Evolutionary conservation across 1,140 invertebrate species (phyloP).

Genomic region (Camponotus floridanus): DNA sequence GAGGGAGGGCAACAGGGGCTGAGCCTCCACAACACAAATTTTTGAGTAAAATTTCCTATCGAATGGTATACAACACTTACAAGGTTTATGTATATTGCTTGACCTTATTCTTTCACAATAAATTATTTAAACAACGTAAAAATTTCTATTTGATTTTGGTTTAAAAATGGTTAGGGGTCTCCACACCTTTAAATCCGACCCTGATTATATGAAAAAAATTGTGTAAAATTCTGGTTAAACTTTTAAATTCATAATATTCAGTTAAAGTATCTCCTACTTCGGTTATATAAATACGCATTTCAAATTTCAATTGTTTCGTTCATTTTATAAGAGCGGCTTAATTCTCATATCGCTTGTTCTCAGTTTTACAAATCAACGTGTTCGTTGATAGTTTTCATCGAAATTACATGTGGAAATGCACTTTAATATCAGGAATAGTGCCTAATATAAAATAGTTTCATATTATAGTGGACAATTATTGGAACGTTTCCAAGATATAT

Average conservation of each 20-base stretch:
- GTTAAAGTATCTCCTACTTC: constrained; percentile 40
- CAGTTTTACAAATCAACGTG: neutral
- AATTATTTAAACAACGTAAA: too few species aligned
- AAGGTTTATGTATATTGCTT: too few species aligned
- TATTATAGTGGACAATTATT: neutral
- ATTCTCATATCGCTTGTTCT: neutral
- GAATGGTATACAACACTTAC: too few species aligned
- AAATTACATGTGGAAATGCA: constrained; percentile 1
- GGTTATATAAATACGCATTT: constrained; percentile 40
- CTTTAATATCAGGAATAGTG: constrained; percentile 15
- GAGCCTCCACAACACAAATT: too few species aligned
- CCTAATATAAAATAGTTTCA: constrained; percentile 1
- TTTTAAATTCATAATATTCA: constrained; percentile 41
- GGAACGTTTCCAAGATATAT: neutral
- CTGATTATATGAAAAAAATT: constrained; percentile 30
- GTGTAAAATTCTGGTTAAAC: neutral
- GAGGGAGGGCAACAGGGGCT: too few species aligned
- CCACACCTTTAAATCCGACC: too few species aligned
- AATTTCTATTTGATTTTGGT: too few species aligned
- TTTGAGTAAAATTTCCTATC: too few species aligned
- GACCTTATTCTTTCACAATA: too few species aligned
- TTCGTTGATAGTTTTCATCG: neutral
- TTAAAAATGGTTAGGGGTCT: too few species aligned
- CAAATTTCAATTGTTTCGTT: constrained; percentile 21
- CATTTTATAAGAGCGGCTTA: neutral